Evolutionary conservation across 1,140 invertebrate species (phyloP), one percentile per base, ranked within the genome.

Genomic region (Lycorma delicatula): DNA sequence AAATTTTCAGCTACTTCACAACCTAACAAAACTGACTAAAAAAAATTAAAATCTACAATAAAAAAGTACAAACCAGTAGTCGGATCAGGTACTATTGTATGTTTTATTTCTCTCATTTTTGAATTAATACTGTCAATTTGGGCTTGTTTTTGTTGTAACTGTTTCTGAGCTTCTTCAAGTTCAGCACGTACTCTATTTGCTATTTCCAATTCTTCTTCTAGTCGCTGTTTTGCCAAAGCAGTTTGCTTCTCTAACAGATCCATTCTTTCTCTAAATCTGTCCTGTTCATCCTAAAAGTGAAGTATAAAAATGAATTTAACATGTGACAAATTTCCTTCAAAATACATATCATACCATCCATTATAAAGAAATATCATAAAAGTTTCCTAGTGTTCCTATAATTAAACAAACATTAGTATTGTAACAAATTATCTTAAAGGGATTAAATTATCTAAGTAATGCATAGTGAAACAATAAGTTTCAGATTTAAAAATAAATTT

Each of bases 131-230:
- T 82, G 63, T 87, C 85, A 46, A 86, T 78, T 49, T 78, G 75
- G 49, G 75, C 76, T 18, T 78, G 72, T 66, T 83, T 81, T 9
- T 78, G 73, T 7, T 70, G 63, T 3, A 89, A 72, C 59, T 83
- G 77, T 49, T 80, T 70, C 48, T 82, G 76, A 1, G 77, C 48
- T 60, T 75, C 69, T 16, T 77, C 72, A 20, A 89, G 64, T 67
- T 89, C 83, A 46, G 77, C 72, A 48, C 83, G 73, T 48, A 83
- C 70, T 64, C 79, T 74, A 38, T 84, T 80, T 0, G 79, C 80
- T 56, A 82, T 71, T 61, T 73, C 71, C 54, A 80, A 81, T 74
- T 88, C 85, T 70, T 88, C 87, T 38, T 79, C 74, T 70, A 86
- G 77, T 29, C 81, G 73, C 56, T 79, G 72, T 64, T 82, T 78